Evolutionary conservation across 1,140 invertebrate species (phyloP).

Genomic region (Drosophila lini): DNA sequence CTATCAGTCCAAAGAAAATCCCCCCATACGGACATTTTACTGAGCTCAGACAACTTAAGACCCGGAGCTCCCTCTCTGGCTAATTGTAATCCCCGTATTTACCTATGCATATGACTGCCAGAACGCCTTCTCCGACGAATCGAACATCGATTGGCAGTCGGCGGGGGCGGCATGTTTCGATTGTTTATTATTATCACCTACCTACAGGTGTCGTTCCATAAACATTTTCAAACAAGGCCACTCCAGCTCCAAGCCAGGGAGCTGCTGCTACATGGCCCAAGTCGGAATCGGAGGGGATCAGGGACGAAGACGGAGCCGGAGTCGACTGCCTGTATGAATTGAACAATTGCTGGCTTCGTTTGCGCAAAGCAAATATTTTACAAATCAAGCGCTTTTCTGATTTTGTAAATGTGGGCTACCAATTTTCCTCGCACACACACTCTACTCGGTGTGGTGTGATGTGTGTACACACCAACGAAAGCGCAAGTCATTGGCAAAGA

Average conservation of each 20-base stretch:
- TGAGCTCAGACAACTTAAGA: constrained; percentile 13
- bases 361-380: constrained; percentile 83
- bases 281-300: constrained; percentile 26
- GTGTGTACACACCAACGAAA: constrained; percentile 66
- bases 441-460: neutral
- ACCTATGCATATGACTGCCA: constrained; percentile 40
- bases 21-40: neutral
- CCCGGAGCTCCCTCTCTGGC: constrained; percentile 27
- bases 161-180: constrained; percentile 68
- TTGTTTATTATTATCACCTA: constrained; percentile 83
- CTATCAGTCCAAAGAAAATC: constrained; percentile 12
- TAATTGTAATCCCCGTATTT: constrained; percentile 60
- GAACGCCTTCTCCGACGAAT: neutral
- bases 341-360: constrained; percentile 82
- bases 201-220: constrained; percentile 82
- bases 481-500: constrained; percentile 82
- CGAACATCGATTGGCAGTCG: constrained; percentile 67
- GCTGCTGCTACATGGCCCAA: constrained; percentile 26
- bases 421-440: constrained; percentile 70
- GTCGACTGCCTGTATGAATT: constrained; percentile 66
- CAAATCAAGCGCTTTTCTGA: constrained; percentile 84
- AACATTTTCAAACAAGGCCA: constrained; percentile 71
- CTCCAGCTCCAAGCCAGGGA: constrained; percentile 40
- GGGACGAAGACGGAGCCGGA: constrained; percentile 24
- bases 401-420: constrained; percentile 83